Evolutionary conservation across 2,888 invertebrate genomes (phyloP).

Genomic region (Sinhomidia bicolor): DNA sequence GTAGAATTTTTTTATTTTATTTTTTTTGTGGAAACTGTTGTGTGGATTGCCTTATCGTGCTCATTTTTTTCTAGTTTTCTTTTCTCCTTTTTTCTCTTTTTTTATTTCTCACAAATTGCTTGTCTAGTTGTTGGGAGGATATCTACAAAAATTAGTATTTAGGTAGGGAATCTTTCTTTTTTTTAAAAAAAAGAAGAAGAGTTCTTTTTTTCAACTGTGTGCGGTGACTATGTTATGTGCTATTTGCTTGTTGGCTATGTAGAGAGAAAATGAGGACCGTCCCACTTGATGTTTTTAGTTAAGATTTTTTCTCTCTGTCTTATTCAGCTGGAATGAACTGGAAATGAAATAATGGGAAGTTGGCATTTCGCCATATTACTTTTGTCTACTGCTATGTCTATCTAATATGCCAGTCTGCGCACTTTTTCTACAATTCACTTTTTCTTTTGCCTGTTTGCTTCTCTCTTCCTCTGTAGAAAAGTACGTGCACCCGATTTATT

Average conservation of each 20-base stretch:
- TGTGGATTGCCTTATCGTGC: neutral
- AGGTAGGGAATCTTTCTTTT: neutral
- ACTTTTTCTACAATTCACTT: conserved; percentile 40
- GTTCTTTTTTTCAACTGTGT: neutral
- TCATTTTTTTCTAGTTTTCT: conserved; percentile 20
- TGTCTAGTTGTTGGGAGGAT: neutral
- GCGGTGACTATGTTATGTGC: no score
- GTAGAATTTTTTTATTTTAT: no score
- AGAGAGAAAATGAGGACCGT: conserved; percentile 42
- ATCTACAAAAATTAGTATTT: neutral
- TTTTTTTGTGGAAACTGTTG: no score
- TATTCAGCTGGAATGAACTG: conserved; percentile 68
- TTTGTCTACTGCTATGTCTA: conserved; percentile 31
- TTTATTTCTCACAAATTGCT: conserved; percentile 20
- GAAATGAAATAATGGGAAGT: conserved; percentile 71
- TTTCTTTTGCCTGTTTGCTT: neutral
- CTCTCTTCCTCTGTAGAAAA: neutral
- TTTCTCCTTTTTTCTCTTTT: neutral
- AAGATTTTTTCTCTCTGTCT: conserved; percentile 63
- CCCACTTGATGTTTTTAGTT: conserved; percentile 67
- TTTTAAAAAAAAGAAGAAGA: neutral
- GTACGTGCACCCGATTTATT: neutral
- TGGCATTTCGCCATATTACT: conserved; percentile 66
- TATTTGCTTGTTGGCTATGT: neutral
- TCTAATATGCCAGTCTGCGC: neutral